Conservation (phyloP, 2,888 invertebrate genomes). For the Hermaeophaga mercurialis region DNA sequence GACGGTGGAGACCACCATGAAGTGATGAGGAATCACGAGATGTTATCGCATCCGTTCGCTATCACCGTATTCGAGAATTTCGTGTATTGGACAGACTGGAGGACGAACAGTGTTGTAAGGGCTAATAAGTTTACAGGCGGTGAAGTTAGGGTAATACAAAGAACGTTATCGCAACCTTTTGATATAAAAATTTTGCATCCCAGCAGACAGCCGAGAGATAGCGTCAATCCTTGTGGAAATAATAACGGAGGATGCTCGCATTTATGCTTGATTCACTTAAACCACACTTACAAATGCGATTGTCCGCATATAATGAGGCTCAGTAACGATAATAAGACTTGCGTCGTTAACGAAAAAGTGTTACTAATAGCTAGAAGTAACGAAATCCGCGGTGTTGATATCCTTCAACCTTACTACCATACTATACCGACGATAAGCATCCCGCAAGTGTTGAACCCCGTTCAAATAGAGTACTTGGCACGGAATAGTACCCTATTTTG, state of each 20-base stretch:
- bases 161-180: conserved; percentile 87
- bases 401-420: conserved; percentile 74
- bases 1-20: conserved; percentile 71
- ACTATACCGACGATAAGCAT: conserved; percentile 82
- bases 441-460: conserved; percentile 72
- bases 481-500: conserved; percentile 73
- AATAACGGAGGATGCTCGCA: conserved; percentile 82
- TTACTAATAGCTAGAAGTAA: conserved; percentile 75
- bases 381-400: conserved; percentile 84
- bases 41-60: conserved; percentile 87
- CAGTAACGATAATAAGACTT: conserved; percentile 67
- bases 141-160: conserved; percentile 77
- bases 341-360: conserved; percentile 78
- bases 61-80: conserved; percentile 83
- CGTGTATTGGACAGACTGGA: conserved; percentile 95
- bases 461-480: conserved; percentile 72
- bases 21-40: conserved; percentile 72
- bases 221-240: conserved; percentile 68
- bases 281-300: conserved; percentile 71
- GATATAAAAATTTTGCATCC: conserved; percentile 85
- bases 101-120: conserved; percentile 81
- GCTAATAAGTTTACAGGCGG: conserved; percentile 89
- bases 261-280: conserved; percentile 74
- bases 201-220: conserved; percentile 70
- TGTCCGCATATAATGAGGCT: conserved; percentile 89